Base-by-base conservation (phyloP, 2,888 invertebrate genomes). In the Eupithecia dodoneata region DNA sequence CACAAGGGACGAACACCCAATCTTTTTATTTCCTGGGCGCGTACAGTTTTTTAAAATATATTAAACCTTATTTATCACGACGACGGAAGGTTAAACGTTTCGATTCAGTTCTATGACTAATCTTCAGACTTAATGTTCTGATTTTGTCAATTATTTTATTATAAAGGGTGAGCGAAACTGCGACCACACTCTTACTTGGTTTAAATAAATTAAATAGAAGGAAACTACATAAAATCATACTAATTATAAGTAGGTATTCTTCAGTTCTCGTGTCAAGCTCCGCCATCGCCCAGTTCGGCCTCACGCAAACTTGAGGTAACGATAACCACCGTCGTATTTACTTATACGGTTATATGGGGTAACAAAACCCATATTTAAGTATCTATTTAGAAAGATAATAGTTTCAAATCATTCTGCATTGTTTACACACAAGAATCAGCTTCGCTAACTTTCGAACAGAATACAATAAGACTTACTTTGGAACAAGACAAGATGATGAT, bases 261-360 rank as follows among this genome's bases (percentile, higher is more conserved):
- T 74, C 59, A 71, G 71, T 41, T 67, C 42, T 72, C 67, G 76
- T 76, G 73, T 49, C 76, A 74, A 66, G 76, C 74, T 13, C 72
- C 72, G 79, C 72, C 72, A 74, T 79, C 76, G 79, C 79, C 45
- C 12, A 15, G 52, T 45, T 47, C 49, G 15, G 66, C 47, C 74
- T 71, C 79, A 79, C 79, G 79, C 76, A 59, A 79, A 71, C 52
- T 44, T 74, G 44, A 49, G 71, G 66, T 13, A 72, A 76, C 67
- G 73, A 52, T n/a, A 15, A 44, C 69, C 70, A 67, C 67, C 3
- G 55, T n/a, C 6, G 18, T 67, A 15, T 45, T 67, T 44, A 67
- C 44, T 67, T 45, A 44, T 18, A 59, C 18, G n/a, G 63, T 10
- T 69, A 44, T 69, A 69, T 69, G 45, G 67, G 44, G 67, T 69